phyloP scores from a whole-genome alignment of 2,888 invertebrate species.

The Lomographa bimaculata region DNA sequence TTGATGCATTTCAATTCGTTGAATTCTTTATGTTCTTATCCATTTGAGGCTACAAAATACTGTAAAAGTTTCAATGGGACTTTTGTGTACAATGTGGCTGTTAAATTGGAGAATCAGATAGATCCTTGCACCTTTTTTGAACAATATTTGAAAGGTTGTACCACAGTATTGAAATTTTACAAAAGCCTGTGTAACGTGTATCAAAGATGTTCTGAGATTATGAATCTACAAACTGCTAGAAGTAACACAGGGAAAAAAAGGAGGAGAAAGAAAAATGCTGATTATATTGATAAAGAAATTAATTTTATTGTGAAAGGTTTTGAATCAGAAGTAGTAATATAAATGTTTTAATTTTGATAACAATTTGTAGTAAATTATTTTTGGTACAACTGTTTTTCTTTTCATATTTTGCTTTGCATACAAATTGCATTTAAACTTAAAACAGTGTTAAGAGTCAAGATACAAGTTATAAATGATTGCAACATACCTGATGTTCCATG shows the following conservation, averaged over 20 bases:
- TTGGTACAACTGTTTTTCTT: too few species aligned
- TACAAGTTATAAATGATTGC: too few species aligned
- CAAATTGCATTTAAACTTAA: too few species aligned
- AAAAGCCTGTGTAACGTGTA: slow-evolving; percentile 56
- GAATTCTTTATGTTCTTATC: slow-evolving; percentile 85
- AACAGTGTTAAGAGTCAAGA: too few species aligned
- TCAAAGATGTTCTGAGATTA: slow-evolving; percentile 46
- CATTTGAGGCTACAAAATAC: slow-evolving; percentile 82
- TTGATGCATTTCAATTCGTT: slow-evolving; percentile 83
- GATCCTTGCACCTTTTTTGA: slow-evolving; percentile 81
- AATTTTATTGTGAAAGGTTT: slow-evolving; percentile 67
- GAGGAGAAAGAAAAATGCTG: slow-evolving; percentile 45
- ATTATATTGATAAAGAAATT: slow-evolving; percentile 40
- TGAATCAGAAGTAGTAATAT: slow-evolving; percentile 66
- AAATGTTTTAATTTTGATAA: slow-evolving; percentile 12
- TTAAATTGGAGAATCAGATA: slow-evolving; percentile 82
- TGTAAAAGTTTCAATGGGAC: slow-evolving; percentile 89
- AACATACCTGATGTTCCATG: too few species aligned
- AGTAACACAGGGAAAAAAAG: slow-evolving; percentile 45
- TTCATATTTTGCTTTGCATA: too few species aligned
- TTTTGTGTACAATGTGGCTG: slow-evolving; percentile 88
- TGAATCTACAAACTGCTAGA: slow-evolving; percentile 51
- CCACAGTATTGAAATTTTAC: slow-evolving; percentile 61
- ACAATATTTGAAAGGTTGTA: slow-evolving; percentile 69
- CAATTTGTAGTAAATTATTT: too few species aligned